Conservation (phyloP, 2,888 invertebrate genomes). For the Lepidocyrtoides sp. region DNA sequence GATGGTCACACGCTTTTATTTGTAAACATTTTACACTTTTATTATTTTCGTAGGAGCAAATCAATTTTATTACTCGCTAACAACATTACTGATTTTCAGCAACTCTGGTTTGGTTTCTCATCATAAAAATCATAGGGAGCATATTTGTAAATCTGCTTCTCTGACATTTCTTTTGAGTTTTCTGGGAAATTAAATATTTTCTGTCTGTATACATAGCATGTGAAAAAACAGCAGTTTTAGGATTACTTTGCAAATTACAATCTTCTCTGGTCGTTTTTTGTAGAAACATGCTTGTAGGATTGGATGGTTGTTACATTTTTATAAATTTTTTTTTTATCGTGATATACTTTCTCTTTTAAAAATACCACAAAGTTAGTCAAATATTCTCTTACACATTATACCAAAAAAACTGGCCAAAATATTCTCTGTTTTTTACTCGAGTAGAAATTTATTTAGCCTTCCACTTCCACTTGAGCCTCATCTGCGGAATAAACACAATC, state of each 20-base stretch:
- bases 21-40: not conserved
- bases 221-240: constrained; percentile 77
- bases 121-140: not conserved
- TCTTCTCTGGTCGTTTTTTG: not conserved
- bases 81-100: not conserved
- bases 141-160: not conserved
- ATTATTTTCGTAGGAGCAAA: constrained; percentile 40
- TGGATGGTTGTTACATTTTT: constrained; percentile 74
- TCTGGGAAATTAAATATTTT: constrained; percentile 65
- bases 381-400: constrained; percentile 63
- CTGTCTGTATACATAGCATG: constrained; percentile 49
- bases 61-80: constrained; percentile 20
- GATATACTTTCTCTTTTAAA: constrained; percentile 70
- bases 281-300: constrained; percentile 75
- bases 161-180: not conserved
- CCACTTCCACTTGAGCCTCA: constrained; percentile 81
- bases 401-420: constrained; percentile 83
- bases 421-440: constrained; percentile 64
- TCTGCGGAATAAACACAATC: constrained; percentile 45
- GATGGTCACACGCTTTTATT: not conserved
- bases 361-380: constrained; percentile 77
- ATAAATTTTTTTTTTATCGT: constrained; percentile 67
- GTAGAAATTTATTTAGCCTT: constrained; percentile 78
- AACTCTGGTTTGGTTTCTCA: not conserved
- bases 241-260: constrained; percentile 59